Base-by-base conservation (phyloP, 2,797 vertebrate species). In the Kryptopterus vitreolus region DNA sequence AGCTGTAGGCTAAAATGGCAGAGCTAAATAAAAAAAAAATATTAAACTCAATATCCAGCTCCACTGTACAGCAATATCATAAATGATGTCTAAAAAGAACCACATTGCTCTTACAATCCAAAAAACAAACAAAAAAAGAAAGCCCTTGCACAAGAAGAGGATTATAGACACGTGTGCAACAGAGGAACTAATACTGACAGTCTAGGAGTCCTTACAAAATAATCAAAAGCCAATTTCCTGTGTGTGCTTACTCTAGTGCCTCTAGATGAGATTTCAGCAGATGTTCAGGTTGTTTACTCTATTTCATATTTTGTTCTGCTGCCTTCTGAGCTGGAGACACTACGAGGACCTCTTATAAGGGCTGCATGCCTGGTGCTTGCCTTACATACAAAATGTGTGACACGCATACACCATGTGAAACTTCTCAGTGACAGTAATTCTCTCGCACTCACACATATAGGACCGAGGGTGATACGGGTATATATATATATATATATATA, bases 171-270 rank as follows among this genome's bases (percentile, higher is more conserved):
- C 24, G 48, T 71, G 66, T 55, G 46, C 24, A 52, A 33, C 16
- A 24, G 24, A 48, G 57, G 29, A 62, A 70, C 55, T 53, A 81
- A 81, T 62, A 62, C 65, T 29, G 53, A 38, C 80, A 77, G 68
- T 61, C 55, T 20, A 76, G 16, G 22, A 76, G 65, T 33, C 43
- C 63, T 59, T 81, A 53, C 26, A 46, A 63, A 71, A 81, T 50
- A 33, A 59, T 65, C 55, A 69, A 52, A 70, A 77, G 53, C 20
- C 31, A 70, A 62, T 71, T 53, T 52, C 66, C 48, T 71, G 57
- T 55, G 58, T 69, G 43, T 18, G 18, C 63, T 61, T 33, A 53
- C 48, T 61, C 53, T 46, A 63, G 20, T 58, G n/a, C 38, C 43
- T 52, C 29, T 61, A n/a, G 65, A 70, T 81, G 65, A 69, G 63